phyloP scores from a whole-genome alignment of 1,140 invertebrate species.

The Gryllus bimaculatus region DNA sequence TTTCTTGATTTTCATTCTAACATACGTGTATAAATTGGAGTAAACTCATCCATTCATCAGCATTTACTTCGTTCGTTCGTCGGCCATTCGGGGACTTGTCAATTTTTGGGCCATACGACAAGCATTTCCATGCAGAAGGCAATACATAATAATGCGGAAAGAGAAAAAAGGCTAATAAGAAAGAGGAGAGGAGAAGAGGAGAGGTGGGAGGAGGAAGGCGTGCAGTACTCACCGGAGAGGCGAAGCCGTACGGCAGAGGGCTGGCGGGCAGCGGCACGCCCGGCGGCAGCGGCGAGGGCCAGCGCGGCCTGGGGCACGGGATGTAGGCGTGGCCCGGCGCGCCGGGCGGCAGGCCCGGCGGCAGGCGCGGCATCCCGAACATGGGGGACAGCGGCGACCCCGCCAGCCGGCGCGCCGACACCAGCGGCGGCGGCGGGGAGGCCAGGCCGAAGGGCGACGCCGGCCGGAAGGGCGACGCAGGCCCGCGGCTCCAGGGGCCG shows the following conservation, averaged over 20 bases:
- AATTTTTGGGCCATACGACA: too few relatives aligned
- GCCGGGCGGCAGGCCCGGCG: constrained; percentile 34
- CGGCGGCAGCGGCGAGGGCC: constrained; percentile 42
- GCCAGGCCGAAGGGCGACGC: constrained; percentile 23
- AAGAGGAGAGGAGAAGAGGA: too few relatives aligned
- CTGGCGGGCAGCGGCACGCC: constrained; percentile 34
- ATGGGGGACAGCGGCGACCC: constrained; percentile 27
- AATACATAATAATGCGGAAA: too few relatives aligned
- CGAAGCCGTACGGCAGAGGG: constrained; percentile 33
- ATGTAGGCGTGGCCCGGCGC: constrained; percentile 36
- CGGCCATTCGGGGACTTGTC: too few relatives aligned
- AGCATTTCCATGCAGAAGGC: too few relatives aligned
- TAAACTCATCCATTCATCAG: too few relatives aligned
- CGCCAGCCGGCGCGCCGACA: constrained; percentile 21
- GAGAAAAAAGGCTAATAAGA: too few relatives aligned
- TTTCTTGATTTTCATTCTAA: too few relatives aligned
- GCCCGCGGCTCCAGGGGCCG: constrained; percentile 24
- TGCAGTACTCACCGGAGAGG: background rate
- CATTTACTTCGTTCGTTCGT: too few relatives aligned
- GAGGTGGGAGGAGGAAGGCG: too few relatives aligned
- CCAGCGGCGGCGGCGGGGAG: constrained; percentile 26
- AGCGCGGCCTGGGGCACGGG: constrained; percentile 51
- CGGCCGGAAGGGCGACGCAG: constrained; percentile 19
- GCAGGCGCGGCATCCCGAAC: constrained; percentile 36
- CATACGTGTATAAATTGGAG: too few relatives aligned